Base-by-base conservation (phyloP, 1,140 invertebrate species). In the Condylostylus longicornis region DNA sequence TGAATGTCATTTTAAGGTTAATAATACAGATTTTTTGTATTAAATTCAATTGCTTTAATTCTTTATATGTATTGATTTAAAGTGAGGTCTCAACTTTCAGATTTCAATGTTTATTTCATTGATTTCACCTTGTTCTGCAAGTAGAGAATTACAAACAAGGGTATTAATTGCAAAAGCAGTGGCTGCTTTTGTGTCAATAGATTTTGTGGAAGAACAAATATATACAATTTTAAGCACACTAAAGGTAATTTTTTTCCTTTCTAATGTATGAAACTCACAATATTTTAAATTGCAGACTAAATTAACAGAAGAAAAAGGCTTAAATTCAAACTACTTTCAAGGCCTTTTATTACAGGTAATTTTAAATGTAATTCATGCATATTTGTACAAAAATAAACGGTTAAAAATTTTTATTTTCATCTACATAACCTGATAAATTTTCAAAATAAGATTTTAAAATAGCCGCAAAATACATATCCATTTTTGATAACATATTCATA, bases 81-180 rank as follows among this genome's bases (percentile, higher is more conserved):
- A 57, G 60, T 44, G 34, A 67, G 65, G 0, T 13, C 7, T 5
- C 1, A 14, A 15, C 1, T 5, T 20, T 6, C 3, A 31, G 30
- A 43, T 66, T 22, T 40, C 56, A 14, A 49, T 61, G 38, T 66
- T 65, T 42, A 43, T 66, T 31, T 51, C 53, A 21, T 53, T 65
- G 38, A 57, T 68, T 21, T 58, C 61, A 4, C 48, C 47, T 21
- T 75, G 72, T 48, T 59, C 65, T n/a, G 50, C 62, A 22, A 72
- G 74, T 56, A 57, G 63, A 42, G 68, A 75, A 33, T 65, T 71
- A 38, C 70, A 74, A 59, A 75, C 75, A 23, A 62, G 82, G 48
- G 62, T 72, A 47, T 54, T 83, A 39, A 69, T 77, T 33, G 73
- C 76, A 8, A 69, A 69, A 63, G 72, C 82, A 30, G 54, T 79